Conservation (phyloP, 2,888 invertebrate species). For the Lasioglossum lativentre region DNA sequence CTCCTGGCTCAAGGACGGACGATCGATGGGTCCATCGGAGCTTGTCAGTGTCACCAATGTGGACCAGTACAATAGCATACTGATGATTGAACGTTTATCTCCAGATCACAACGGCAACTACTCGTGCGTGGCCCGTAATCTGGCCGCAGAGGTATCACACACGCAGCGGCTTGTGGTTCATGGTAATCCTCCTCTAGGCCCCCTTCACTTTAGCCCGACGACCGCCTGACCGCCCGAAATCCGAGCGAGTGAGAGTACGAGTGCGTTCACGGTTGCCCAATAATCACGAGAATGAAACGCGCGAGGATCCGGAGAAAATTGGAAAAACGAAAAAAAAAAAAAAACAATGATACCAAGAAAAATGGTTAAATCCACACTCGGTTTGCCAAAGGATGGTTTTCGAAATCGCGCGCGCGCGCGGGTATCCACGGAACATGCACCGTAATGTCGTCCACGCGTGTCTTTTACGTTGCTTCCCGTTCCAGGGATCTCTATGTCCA, state of each 20-base stretch:
- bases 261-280: constrained; percentile 68
- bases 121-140: constrained; percentile 90
- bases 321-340: neutral
- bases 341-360: neutral
- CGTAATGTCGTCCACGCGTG: neutral
- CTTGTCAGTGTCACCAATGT: constrained; percentile 90
- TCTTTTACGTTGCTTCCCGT: constrained; percentile 8
- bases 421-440: neutral
- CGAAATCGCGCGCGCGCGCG: neutral
- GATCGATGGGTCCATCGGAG: constrained; percentile 87
- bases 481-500: constrained; percentile 24
- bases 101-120: constrained; percentile 92
- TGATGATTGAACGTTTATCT: constrained; percentile 91
- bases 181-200: constrained; percentile 88
- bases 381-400: neutral
- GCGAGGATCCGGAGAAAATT: constrained; percentile 43
- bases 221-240: constrained; percentile 80
- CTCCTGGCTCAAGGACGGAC: constrained; percentile 91
- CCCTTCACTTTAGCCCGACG: constrained; percentile 78
- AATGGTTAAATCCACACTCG: neutral
- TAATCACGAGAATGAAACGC: constrained; percentile 61
- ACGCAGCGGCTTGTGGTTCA: constrained; percentile 91
- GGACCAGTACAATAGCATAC: constrained; percentile 91
- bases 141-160: constrained; percentile 90
- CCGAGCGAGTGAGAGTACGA: constrained; percentile 60